Evolutionary conservation across 1,140 invertebrate genomes (phyloP).

Genomic region (Diuraphis noxia): DNA sequence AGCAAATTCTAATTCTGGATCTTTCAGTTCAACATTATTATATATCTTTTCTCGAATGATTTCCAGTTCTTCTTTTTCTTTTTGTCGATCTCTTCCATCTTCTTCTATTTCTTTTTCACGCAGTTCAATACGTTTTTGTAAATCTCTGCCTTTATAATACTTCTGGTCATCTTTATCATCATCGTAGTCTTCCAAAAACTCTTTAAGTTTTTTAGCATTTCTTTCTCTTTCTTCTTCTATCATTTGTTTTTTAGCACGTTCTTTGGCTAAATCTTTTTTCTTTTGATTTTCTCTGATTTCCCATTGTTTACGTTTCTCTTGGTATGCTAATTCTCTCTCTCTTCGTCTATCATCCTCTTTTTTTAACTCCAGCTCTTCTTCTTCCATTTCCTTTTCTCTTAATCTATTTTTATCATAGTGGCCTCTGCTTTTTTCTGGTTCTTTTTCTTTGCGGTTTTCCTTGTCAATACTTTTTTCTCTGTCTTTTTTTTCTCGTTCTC

Average conservation of each 20-base stretch:
- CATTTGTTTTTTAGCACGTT: constrained; percentile 79
- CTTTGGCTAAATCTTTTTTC: constrained; percentile 89
- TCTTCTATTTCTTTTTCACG: constrained; percentile 88
- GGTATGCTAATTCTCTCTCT: constrained; percentile 93
- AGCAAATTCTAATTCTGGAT: constrained; percentile 82
- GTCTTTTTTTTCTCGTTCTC: constrained; percentile 58
- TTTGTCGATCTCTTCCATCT: constrained; percentile 85
- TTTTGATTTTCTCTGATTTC: constrained; percentile 91
- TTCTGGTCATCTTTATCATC: constrained; percentile 96
- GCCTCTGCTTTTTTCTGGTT: constrained; percentile 53
- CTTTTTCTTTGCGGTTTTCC: constrained; percentile 57
- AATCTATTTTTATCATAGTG: constrained; percentile 59
- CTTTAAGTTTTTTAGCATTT: constrained; percentile 91
- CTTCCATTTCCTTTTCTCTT: constrained; percentile 84
- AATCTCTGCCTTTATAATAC: constrained; percentile 92
- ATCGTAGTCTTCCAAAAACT: constrained; percentile 98
- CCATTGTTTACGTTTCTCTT: constrained; percentile 82
- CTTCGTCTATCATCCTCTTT: constrained; percentile 85
- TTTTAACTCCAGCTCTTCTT: constrained; percentile 87
- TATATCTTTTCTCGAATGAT: constrained; percentile 83
- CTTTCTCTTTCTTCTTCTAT: constrained; percentile 82
- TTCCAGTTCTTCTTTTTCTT: constrained; percentile 90
- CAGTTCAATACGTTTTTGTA: constrained; percentile 84
- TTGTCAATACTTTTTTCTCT: constrained; percentile 58
- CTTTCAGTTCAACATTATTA: constrained; percentile 67